Conservation (phyloP, 2,797 vertebrate species). For the Pantherophis vulpinus region DNA sequence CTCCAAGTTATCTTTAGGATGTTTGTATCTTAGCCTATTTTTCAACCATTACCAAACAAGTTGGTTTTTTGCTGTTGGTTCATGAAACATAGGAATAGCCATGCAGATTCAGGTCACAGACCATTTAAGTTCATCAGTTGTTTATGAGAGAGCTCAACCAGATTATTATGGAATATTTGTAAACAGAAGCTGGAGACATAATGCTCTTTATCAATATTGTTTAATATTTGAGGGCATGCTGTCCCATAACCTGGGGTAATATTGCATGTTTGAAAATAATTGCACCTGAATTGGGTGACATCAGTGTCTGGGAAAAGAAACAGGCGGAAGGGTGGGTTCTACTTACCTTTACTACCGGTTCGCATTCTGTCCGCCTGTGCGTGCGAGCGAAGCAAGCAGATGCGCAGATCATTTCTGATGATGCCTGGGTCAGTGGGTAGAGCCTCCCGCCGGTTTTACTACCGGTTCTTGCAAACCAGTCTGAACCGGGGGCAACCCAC, state of each 20-base stretch:
- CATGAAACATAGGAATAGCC: neutral
- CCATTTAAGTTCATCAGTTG: neutral
- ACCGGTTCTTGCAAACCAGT: too few relatives aligned
- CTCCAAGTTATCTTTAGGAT: neutral
- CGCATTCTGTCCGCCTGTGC: too few relatives aligned
- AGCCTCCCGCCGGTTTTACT: too few relatives aligned
- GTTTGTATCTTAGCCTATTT: neutral
- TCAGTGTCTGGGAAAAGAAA: too few relatives aligned
- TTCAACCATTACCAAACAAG: neutral
- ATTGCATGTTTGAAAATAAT: neutral
- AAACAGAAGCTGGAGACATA: neutral
- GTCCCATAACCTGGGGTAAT: neutral
- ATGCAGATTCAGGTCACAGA: neutral
- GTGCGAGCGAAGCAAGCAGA: too few relatives aligned
- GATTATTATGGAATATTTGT: neutral
- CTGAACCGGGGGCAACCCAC: too few relatives aligned
- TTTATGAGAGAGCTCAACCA: neutral
- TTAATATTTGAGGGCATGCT: neutral
- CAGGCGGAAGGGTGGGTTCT: too few relatives aligned
- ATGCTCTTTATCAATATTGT: neutral
- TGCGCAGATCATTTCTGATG: too few relatives aligned
- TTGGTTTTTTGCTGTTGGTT: neutral
- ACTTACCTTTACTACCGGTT: too few relatives aligned
- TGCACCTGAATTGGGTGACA: neutral
- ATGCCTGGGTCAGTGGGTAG: too few relatives aligned